Evolutionary conservation across 2,113 vertebrate genomes (phyloP).

Genomic region (Fulica atra): DNA sequence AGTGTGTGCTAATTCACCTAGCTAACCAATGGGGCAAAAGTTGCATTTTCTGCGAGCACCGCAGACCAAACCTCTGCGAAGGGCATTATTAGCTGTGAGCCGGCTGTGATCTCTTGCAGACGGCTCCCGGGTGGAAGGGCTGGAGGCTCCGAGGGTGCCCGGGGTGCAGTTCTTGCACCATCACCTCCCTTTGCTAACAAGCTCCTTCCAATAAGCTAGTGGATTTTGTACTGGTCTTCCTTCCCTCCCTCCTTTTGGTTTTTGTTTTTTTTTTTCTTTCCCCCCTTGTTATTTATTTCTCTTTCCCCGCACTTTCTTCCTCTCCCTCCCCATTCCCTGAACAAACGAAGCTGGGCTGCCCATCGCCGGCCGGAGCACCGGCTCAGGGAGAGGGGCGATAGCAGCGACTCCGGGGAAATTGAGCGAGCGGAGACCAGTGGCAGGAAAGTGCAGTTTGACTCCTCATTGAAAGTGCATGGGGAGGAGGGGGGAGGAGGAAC

Average conservation of each 20-base stretch:
- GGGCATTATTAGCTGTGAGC: conserved; percentile 46
- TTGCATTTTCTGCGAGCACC: conserved; percentile 74
- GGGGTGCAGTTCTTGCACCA: background rate
- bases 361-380: background rate
- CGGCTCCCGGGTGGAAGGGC: conserved; percentile 15
- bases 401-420: background rate
- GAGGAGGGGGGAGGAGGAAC: conserved; percentile 53
- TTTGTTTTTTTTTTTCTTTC: no score
- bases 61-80: conserved; percentile 59
- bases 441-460: background rate
- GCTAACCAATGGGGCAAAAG: conserved; percentile 90
- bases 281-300: background rate
- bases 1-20: conserved; percentile 96
- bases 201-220: background rate
- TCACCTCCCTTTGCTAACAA: background rate
- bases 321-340: background rate
- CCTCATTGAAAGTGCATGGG: background rate
- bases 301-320: background rate
- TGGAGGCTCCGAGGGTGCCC: background rate
- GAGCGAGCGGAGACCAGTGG: background rate
- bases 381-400: background rate
- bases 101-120: conserved; percentile 17
- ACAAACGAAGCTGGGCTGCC: background rate
- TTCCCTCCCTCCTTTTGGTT: fast-evolving
- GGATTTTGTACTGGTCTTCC: background rate